Conservation (phyloP, 2,888 invertebrate species). For the Morpho helenor region DNA sequence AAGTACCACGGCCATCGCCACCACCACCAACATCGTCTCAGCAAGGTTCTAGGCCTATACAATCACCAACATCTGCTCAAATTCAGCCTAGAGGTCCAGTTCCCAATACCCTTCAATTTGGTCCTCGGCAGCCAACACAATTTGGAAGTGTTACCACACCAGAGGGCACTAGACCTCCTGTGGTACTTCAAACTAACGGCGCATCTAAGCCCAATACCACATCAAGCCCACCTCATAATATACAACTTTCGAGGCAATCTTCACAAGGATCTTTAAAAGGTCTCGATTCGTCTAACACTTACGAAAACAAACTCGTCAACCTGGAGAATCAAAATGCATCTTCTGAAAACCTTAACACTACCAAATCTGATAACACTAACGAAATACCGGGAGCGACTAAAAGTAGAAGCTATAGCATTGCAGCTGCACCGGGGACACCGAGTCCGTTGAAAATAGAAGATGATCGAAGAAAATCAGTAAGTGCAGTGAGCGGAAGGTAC, state of each 20-base stretch:
- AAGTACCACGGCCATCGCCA: conserved; percentile 51
- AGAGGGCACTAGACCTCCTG: conserved; percentile 48
- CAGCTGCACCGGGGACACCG: conserved; percentile 69
- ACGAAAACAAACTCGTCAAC: conserved; percentile 63
- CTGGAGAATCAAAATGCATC: conserved; percentile 63
- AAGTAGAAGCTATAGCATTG: conserved; percentile 76
- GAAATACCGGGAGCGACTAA: conserved; percentile 67
- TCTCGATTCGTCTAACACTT: conserved; percentile 49
- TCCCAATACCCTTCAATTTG: conserved; percentile 70
- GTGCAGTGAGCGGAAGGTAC: conserved; percentile 63
- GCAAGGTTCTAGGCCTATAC: conserved; percentile 52
- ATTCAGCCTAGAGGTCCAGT: conserved; percentile 63
- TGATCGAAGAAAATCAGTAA: conserved; percentile 72
- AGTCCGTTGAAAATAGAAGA: conserved; percentile 68
- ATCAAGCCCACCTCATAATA: conserved; percentile 34
- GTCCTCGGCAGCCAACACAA: conserved; percentile 65
- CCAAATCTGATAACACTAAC: conserved; percentile 56
- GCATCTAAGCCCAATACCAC: conserved; percentile 46
- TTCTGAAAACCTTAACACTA: conserved; percentile 52
- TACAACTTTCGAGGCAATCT: conserved; percentile 60
- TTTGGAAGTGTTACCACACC: conserved; percentile 53
- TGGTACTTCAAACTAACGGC: conserved; percentile 49
- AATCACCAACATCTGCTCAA: conserved; percentile 48
- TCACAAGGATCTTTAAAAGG: conserved; percentile 62
- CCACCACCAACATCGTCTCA: conserved; percentile 58